Conservation (phyloP, 1,140 invertebrate species). For the Cheumatopsyche charites region DNA sequence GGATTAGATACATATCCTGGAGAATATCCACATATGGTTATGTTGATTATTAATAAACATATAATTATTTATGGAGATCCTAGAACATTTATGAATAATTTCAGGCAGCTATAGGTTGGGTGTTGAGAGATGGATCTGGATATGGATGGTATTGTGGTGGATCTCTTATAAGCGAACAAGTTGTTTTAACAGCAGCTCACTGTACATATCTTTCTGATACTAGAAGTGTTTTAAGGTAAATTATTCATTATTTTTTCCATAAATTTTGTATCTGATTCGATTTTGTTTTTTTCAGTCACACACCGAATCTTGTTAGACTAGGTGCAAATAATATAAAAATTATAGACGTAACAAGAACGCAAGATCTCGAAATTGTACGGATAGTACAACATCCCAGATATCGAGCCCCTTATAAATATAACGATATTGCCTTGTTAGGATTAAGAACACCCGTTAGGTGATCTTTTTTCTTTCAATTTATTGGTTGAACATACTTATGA, state of each 20-base stretch:
- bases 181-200: constrained; percentile 21
- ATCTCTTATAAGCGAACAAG: constrained; percentile 28
- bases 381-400: constrained; percentile 61
- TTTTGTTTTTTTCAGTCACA: constrained; percentile 1
- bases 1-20: neutral
- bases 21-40: constrained; percentile 5
- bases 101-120: constrained; percentile 26
- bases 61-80: constrained; percentile 18
- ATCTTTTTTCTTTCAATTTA: neutral
- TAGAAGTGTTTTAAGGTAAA: neutral
- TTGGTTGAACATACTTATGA: neutral
- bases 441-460: constrained; percentile 37
- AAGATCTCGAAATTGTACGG: constrained; percentile 51
- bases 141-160: constrained; percentile 28
- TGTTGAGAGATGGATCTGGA: neutral
- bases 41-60: neutral
- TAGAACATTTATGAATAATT: too few species aligned
- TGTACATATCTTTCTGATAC: constrained; percentile 1
- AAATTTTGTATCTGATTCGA: neutral
- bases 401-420: constrained; percentile 55
- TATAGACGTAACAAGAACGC: constrained; percentile 15
- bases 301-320: constrained; percentile 34
- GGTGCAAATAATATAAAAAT: constrained; percentile 36
- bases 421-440: constrained; percentile 57
- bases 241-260: neutral